phyloP scores from a whole-genome alignment of 2,797 vertebrate species.

The Triplophysa bombifrons region DNA sequence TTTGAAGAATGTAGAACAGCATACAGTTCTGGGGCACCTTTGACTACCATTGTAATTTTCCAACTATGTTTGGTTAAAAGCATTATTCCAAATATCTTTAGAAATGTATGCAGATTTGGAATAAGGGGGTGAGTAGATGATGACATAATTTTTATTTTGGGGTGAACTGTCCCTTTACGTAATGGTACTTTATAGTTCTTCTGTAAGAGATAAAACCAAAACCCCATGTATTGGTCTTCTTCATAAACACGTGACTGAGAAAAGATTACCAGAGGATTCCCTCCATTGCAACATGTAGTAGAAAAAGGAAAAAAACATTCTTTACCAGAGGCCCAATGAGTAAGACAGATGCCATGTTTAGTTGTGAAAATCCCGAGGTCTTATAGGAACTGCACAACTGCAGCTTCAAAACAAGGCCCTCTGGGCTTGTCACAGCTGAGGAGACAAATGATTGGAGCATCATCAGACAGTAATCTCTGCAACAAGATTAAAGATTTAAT shows the following conservation, averaged over 20 bases:
- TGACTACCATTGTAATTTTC: too few relatives aligned
- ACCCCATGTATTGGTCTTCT: constrained; percentile 6
- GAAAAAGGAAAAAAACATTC: constrained; percentile 14
- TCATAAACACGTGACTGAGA: constrained; percentile 29
- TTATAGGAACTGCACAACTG: constrained; percentile 5
- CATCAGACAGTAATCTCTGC: constrained; percentile 42
- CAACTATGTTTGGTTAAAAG: too few relatives aligned
- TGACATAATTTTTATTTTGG: too few relatives aligned
- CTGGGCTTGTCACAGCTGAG: constrained; percentile 16
- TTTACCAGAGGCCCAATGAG: constrained; percentile 33
- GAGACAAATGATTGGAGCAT: constrained; percentile 40
- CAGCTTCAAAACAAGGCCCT: constrained; percentile 21
- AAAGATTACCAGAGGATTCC: neutral
- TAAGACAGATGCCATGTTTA: constrained; percentile 41
- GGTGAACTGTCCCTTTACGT: too few relatives aligned
- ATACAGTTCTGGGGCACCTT: too few relatives aligned
- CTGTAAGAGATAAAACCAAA: neutral
- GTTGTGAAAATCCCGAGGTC: constrained; percentile 29
- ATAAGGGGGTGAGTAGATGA: too few relatives aligned
- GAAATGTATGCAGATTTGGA: too few relatives aligned
- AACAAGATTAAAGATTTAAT: constrained; percentile 46
- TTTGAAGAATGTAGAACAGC: too few relatives aligned
- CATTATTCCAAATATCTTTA: too few relatives aligned
- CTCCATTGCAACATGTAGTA: neutral
- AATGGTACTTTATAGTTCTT: neutral